Evolutionary conservation across 2,113 vertebrate species (phyloP).

Genomic region (Centropristis striata): DNA sequence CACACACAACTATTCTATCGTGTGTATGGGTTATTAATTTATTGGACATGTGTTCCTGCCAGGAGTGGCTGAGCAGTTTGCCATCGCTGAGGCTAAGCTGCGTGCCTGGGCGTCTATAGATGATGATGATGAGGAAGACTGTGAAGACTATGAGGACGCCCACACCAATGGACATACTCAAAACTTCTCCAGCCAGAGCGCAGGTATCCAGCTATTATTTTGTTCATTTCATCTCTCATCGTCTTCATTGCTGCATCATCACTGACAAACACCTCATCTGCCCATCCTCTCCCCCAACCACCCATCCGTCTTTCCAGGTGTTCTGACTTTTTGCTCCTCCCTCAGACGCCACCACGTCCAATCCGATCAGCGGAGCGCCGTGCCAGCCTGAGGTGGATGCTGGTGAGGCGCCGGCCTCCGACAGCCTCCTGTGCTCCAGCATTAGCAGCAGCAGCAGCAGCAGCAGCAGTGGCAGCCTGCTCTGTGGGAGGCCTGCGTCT

Average conservation of each 20-base stretch:
- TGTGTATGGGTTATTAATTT: too few species aligned
- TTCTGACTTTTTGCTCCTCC: slow-evolving; percentile 82
- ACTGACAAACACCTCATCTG: slow-evolving; percentile 56
- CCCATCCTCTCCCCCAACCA: slow-evolving; percentile 5
- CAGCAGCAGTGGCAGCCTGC: slow-evolving; percentile 36
- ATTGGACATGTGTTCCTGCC: not conserved
- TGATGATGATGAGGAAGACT: slow-evolving; percentile 91
- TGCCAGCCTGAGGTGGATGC: slow-evolving; percentile 64
- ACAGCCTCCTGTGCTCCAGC: slow-evolving; percentile 39
- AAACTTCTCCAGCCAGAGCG: slow-evolving; percentile 58
- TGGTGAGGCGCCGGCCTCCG: slow-evolving; percentile 19
- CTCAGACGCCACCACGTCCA: slow-evolving; percentile 73
- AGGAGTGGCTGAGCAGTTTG: slow-evolving; percentile 97
- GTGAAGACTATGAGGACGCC: slow-evolving; percentile 89
- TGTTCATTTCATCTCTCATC: slow-evolving; percentile 13
- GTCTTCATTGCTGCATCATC: slow-evolving; percentile 27
- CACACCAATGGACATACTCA: slow-evolving; percentile 75
- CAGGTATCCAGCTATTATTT: slow-evolving; percentile 64
- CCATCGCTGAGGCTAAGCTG: slow-evolving; percentile 96
- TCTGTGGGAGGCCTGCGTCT: slow-evolving; percentile 37
- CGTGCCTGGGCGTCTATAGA: slow-evolving; percentile 96
- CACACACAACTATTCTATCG: not conserved
- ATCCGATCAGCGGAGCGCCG: slow-evolving; percentile 37
- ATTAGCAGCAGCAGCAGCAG: slow-evolving; percentile 35
- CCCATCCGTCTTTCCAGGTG: slow-evolving; percentile 59